Conservation (phyloP, 2,888 invertebrate species). For the Hybos culiciformis region DNA sequence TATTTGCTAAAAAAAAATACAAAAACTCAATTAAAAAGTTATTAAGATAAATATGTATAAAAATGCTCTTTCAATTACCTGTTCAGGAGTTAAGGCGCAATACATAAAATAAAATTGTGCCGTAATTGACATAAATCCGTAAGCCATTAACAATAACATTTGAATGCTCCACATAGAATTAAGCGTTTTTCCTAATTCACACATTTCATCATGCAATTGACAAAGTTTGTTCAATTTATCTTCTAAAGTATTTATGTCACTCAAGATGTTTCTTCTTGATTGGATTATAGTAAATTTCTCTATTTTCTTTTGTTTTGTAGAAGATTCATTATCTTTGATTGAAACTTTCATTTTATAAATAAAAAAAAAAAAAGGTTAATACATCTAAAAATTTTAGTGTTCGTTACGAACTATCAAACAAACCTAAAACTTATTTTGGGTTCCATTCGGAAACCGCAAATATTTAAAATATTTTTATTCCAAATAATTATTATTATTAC, state of each 20-base stretch:
- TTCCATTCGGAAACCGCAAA: not conserved
- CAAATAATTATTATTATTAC: too few species aligned
- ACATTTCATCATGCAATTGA: slow-evolving; percentile 34
- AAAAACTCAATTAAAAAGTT: too few species aligned
- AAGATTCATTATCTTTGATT: too few species aligned
- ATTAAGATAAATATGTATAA: not conserved
- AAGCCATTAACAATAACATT: slow-evolving; percentile 33
- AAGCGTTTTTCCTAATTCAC: slow-evolving; percentile 32
- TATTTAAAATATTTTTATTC: not conserved
- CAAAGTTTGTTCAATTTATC: slow-evolving; percentile 32
- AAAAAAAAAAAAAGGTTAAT: too few species aligned
- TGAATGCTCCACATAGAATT: slow-evolving; percentile 35
- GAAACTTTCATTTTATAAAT: too few species aligned
- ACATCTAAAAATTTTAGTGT: too few species aligned
- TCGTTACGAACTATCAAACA: too few species aligned
- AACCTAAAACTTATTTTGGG: not conserved
- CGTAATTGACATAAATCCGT: slow-evolving; percentile 34
- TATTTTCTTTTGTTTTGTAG: not conserved
- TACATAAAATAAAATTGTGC: slow-evolving; percentile 35
- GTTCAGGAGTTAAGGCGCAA: slow-evolving; percentile 32
- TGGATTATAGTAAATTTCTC: slow-evolving; percentile 1
- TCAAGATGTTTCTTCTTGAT: slow-evolving; percentile 12
- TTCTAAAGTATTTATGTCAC: slow-evolving; percentile 27
- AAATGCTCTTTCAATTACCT: not conserved
- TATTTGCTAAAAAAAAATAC: slow-evolving; percentile 18